Base-by-base conservation (phyloP, 2,113 vertebrate genomes). In the Tamias sibiricus region DNA sequence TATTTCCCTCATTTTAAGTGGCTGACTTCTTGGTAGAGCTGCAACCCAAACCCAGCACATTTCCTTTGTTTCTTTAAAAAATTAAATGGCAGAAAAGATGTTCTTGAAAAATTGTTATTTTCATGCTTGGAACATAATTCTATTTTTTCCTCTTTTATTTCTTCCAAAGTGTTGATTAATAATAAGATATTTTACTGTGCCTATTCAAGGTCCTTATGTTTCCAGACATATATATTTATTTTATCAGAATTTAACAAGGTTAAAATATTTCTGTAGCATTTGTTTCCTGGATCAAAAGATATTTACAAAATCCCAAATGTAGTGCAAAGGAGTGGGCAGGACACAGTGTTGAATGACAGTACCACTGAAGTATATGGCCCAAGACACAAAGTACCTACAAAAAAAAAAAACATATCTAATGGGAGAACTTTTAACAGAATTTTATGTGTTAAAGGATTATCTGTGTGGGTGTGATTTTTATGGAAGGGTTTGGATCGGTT, bases 221-320 rank as follows among this genome's bases (percentile, higher is more conserved):
- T 94, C 95, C 57, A 95, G 16, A 11, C 44, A 66, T 40, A 42
- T 89, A 42, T 89, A 62, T 95, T 88, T 91, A 47, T 71, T 84
- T 88, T 59, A 79, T 13, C 37, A 8, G 1, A 81, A 85, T 47
- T 42, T 88, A 68, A 87, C 5, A 91, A 28, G 8, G 26, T 97
- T 71, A 62, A 87, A 94, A 85, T 40, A 86, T 94, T 71, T 96
- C 22, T 75, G 35, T 91, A 80, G 11, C 5, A 57, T 49, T 96
- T 92, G 8, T 90, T 94, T 95, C 30, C 66, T 92, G 49, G 14
- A 87, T 95, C 47, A 96, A 82, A 75, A 83, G n/a, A 16, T 75
- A 80, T 40, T 14, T 90, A 35, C 32, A 84, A 49, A 94, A 91
- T n/a, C 17, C 13, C 87, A 96, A 87, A 68, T 69, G 30, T 49